Percentiles rank a stretch among this genome's conserved stretches.
These are phyloP conservation scores for Archaeoteleia sp. DNA, from an alignment of 2,888 invertebrate genomes.

Conservation along the genomic window DNA sequence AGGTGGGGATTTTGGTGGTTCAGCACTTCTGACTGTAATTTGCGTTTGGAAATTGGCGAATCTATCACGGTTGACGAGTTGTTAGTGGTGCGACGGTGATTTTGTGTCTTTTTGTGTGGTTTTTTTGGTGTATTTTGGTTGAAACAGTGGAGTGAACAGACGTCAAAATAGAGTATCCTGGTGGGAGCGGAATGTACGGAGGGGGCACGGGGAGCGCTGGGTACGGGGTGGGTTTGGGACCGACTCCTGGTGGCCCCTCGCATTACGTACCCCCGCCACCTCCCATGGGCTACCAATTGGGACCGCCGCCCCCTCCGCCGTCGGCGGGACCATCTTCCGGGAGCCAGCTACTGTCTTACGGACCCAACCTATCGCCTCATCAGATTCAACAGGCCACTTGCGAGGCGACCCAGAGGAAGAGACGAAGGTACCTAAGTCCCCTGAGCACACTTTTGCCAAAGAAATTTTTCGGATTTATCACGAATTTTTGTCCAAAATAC, in stretches of 20 bases:
- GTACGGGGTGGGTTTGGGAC: slow-evolving; percentile 69
- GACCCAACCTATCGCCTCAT: slow-evolving; percentile 67
- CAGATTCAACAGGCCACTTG: slow-evolving; percentile 66
- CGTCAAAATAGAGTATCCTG: slow-evolving; percentile 72
- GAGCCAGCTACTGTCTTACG: slow-evolving; percentile 69
- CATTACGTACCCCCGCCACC: slow-evolving; percentile 67
- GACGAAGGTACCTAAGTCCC: slow-evolving; percentile 70
- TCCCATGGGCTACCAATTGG: slow-evolving; percentile 68
- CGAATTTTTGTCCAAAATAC: too few relatives aligned
- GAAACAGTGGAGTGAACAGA: too few relatives aligned
- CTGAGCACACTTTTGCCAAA: too few relatives aligned
- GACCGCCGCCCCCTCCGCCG: slow-evolving; percentile 62
- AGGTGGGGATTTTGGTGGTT: too few relatives aligned
- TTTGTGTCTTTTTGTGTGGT: too few relatives aligned
- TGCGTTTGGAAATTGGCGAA: too few relatives aligned
- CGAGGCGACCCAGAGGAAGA: slow-evolving; percentile 65
- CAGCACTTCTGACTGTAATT: too few relatives aligned
- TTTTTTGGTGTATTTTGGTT: slow-evolving; percentile 6
- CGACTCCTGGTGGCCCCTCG: slow-evolving; percentile 68
- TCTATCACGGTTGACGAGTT: too few relatives aligned
- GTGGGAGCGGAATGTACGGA: slow-evolving; percentile 70
- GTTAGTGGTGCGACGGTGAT: too few relatives aligned
- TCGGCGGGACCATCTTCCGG: slow-evolving; percentile 58
- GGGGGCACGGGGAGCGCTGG: slow-evolving; percentile 68
- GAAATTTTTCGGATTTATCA: too few relatives aligned